These are phyloP conservation scores for Odontocolon sp. DNA, from an alignment of 2,888 invertebrate species.

Conservation along the genomic window DNA sequence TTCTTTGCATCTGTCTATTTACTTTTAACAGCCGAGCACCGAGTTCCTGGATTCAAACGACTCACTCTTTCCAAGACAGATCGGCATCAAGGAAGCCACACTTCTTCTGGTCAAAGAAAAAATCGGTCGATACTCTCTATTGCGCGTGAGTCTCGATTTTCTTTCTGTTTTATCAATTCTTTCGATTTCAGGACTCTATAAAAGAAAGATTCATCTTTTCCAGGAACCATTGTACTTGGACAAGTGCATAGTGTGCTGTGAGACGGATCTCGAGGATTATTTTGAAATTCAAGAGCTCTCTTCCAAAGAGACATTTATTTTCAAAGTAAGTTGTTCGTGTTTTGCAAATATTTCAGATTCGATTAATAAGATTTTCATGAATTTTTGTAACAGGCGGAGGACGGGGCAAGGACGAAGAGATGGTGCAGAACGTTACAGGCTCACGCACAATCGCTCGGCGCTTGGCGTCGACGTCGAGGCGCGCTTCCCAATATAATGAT, in stretches of 20 bases:
- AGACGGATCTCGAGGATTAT: constrained; percentile 95
- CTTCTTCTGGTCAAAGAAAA: constrained; percentile 94
- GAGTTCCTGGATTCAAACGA: constrained; percentile 86
- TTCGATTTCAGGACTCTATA: background rate
- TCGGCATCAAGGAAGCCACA: constrained; percentile 93
- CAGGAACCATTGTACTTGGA: constrained; percentile 94
- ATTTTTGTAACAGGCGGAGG: constrained; percentile 87
- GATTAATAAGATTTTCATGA: background rate
- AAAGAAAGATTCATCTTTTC: constrained; percentile 32
- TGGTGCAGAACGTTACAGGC: constrained; percentile 96
- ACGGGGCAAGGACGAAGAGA: constrained; percentile 90
- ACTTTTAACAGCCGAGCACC: constrained; percentile 84
- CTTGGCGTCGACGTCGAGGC: constrained; percentile 95
- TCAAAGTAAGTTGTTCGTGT: constrained; percentile 87
- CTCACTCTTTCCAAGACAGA: constrained; percentile 87
- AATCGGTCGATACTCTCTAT: constrained; percentile 91
- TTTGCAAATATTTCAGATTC: background rate
- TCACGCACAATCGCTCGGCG: constrained; percentile 95
- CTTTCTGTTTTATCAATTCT: background rate
- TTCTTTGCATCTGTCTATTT: background rate
- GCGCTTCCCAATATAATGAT: constrained; percentile 99
- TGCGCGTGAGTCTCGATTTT: constrained; percentile 83
- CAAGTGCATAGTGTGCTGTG: constrained; percentile 94
- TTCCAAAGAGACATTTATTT: constrained; percentile 95
- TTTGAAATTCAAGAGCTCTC: constrained; percentile 97